These are phyloP conservation scores for Paedocypris sp. DNA, from an alignment of 2,113 vertebrate species.

Conservation along the genomic window DNA sequence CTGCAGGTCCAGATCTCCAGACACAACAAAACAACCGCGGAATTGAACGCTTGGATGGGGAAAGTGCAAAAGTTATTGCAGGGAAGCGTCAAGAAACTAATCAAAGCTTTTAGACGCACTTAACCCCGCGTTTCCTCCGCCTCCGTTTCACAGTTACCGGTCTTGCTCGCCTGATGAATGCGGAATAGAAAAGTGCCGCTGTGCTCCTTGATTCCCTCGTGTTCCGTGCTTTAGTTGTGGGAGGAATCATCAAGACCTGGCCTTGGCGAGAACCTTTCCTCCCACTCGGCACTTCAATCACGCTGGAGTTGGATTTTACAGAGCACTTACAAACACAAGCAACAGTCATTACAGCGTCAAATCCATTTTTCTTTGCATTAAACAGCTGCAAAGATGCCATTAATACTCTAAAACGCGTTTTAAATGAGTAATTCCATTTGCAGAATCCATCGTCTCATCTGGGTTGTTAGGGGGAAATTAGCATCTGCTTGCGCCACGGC, in stretches of 20 bases:
- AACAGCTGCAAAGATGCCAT: not conserved
- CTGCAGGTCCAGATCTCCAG: not conserved
- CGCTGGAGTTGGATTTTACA: not conserved
- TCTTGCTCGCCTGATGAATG: not conserved
- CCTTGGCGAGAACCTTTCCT: constrained; percentile 15
- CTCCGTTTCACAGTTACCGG: not conserved
- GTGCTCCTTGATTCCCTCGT: constrained; percentile 12
- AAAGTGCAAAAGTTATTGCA: constrained; percentile 8
- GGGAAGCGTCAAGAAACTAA: constrained; percentile 20
- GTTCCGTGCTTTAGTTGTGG: constrained; percentile 1
- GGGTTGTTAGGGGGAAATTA: no score
- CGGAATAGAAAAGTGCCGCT: not conserved
- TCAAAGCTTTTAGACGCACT: constrained; percentile 32
- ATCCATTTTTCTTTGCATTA: not conserved
- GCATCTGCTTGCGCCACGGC: no score
- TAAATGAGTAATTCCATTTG: no score
- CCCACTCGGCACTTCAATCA: constrained; percentile 25
- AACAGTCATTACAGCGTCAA: not conserved
- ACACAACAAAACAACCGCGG: not conserved
- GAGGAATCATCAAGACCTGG: constrained; percentile 18
- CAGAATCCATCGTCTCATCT: no score
- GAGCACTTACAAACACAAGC: not conserved
- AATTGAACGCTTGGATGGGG: not conserved
- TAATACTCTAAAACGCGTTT: not conserved
- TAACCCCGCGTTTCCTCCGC: constrained; percentile 14